Conservation (phyloP, 2,888 invertebrate species). For the Erebia aethiops region DNA sequence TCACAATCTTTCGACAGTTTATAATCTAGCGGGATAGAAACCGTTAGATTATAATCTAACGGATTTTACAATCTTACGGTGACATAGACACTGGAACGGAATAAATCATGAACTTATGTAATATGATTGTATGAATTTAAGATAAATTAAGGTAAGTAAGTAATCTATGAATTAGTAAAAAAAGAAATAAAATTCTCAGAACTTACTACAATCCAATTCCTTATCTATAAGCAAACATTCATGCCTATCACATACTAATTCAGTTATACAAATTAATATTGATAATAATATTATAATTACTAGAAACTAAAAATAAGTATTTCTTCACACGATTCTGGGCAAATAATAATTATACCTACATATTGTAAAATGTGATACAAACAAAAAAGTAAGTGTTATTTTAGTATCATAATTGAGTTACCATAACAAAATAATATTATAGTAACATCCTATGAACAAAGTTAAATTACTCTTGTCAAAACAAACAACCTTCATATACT, state of each 20-base stretch:
- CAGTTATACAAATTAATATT: neutral
- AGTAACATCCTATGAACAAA: neutral
- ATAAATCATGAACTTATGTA: too few species aligned
- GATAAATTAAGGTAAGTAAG: neutral
- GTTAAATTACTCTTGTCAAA: neutral
- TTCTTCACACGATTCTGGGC: neutral
- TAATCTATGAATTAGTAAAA: neutral
- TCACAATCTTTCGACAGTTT: too few species aligned
- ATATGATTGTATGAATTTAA: neutral
- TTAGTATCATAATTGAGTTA: neutral
- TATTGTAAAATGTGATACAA: neutral
- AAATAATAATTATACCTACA: neutral
- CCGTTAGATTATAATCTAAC: too few species aligned
- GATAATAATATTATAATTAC: neutral
- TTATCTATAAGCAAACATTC: conserved; percentile 1
- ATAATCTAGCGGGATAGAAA: too few species aligned
- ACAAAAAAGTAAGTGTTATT: neutral
- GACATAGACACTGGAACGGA: too few species aligned
- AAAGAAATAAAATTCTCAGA: neutral
- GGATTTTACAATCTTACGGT: too few species aligned
- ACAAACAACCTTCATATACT: neutral
- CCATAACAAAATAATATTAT: neutral
- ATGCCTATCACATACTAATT: neutral
- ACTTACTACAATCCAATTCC: neutral
- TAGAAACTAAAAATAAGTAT: neutral